A percentile compares a stretch with the other conserved stretches of the same genome.
These are phyloP conservation scores for Andrena bucephala DNA, from an alignment of 2,888 invertebrate genomes.

Conservation along the genomic window DNA sequence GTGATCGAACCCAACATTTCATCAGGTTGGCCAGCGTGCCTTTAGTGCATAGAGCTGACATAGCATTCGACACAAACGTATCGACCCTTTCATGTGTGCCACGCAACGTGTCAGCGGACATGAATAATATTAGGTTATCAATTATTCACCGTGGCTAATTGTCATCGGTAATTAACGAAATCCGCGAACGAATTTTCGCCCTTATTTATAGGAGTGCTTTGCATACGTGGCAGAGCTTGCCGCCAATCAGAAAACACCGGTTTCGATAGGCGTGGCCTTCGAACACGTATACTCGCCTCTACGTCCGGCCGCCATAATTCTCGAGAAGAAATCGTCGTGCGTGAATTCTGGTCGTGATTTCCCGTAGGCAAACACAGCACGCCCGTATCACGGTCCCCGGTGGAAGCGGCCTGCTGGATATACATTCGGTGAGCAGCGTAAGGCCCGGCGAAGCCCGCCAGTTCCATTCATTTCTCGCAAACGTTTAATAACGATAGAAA, in stretches of 20 bases:
- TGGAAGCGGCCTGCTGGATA: constrained; percentile 29
- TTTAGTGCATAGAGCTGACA: constrained; percentile 24
- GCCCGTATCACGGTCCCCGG: constrained; percentile 47
- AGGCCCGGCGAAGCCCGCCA: constrained; percentile 5
- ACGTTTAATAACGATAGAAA: constrained; percentile 30
- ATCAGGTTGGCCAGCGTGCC: constrained; percentile 55
- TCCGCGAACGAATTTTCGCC: constrained; percentile 43
- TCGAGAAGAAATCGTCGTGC: constrained; percentile 72
- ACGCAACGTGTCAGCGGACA: constrained; percentile 14
- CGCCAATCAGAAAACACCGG: constrained; percentile 76
- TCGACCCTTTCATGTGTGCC: constrained; percentile 36
- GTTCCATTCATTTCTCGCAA: constrained; percentile 26
- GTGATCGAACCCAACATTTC: constrained; percentile 13
- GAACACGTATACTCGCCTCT: constrained; percentile 69
- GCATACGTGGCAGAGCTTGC: constrained; percentile 81
- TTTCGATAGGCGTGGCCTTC: constrained; percentile 81
- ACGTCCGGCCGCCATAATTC: constrained; percentile 81
- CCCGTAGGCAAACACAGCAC: constrained; percentile 45
- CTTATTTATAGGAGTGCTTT: constrained; percentile 54
- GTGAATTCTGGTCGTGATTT: constrained; percentile 68
- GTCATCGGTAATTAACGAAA: constrained; percentile 54
- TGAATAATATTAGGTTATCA: constrained; percentile 61
- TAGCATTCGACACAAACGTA: constrained; percentile 42
- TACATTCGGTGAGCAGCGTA: constrained; percentile 49
- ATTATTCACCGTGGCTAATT: constrained; percentile 46